Base-by-base conservation (phyloP, 2,888 invertebrate species). In the Geotrupes spiniger region DNA sequence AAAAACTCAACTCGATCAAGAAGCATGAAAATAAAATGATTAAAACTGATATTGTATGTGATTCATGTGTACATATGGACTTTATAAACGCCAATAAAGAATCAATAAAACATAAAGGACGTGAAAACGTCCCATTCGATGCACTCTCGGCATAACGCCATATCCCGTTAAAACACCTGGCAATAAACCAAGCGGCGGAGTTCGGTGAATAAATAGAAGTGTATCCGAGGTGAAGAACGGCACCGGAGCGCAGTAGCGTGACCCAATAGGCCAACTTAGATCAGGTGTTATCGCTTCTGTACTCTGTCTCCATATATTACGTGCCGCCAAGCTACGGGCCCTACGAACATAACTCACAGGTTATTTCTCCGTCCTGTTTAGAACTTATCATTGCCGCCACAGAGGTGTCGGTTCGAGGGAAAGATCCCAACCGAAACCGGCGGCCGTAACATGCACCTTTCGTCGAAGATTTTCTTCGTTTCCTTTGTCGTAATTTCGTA, bases 271-370 rank as follows among this genome's bases (percentile, higher is more conserved):
- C 56, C 59, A 61, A 61, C 58, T 62, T 60, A 65, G 66, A 68
- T 66, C 68, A 68, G 66, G 66, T 66, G 66, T 65, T 67, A 67
- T 65, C 65, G 59, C 64, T 63, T 67, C 65, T 64, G 60, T 60
- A 64, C 66, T 67, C 63, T 63, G 65, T 68, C 66, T 67, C 66
- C 65, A 66, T 67, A 65, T 64, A 63, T 67, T 62, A 65, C 56
- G 36, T 46, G 47, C 56, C 60, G 63, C 64, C 63, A 54, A 42
- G 53, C 46, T 49, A 51, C 54, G 48, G 51, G 47, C 48, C 46
- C 54, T 49, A 53, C 54, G 49, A 54, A 63, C 62, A 63, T 65
- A 63, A 64, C 63, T 65, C 65, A 63, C 58, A 54, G 54, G 55
- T 54, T 54, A 58, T 56, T 49, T 53, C 58, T 46, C 56, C 53